These are phyloP conservation scores for Hippocampus abdominalis DNA, from an alignment of 2,113 vertebrate genomes.

Conservation along the genomic window DNA sequence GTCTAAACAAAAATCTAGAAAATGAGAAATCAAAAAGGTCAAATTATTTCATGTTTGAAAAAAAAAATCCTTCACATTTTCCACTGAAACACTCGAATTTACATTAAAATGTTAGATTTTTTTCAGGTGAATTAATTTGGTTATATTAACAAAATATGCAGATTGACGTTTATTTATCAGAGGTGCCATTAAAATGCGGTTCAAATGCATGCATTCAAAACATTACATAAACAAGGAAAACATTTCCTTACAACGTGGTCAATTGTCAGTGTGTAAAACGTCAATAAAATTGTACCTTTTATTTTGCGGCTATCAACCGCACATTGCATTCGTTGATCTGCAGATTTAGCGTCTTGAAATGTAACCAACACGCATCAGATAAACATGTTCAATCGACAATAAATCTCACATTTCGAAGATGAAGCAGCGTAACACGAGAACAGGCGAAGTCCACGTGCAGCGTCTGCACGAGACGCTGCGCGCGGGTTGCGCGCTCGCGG, in stretches of 20 bases:
- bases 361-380: neutral
- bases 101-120: neutral
- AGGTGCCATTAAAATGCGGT: too few species aligned
- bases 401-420: neutral
- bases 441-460: neutral
- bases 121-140: neutral
- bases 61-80: too few species aligned
- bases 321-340: neutral
- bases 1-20: too few species aligned
- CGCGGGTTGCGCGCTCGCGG: neutral
- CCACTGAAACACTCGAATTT: neutral
- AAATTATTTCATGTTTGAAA: neutral
- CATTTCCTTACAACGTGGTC: neutral
- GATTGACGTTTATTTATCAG: too few species aligned
- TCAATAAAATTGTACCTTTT: neutral
- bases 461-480: neutral
- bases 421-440: neutral
- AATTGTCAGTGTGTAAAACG: neutral
- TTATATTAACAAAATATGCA: too few species aligned
- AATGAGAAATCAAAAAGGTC: neutral
- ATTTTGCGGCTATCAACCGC: neutral
- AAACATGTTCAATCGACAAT: neutral
- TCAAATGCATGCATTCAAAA: too few species aligned
- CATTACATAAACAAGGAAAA: neutral
- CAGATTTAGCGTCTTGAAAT: neutral